Evolutionary conservation across 2,797 vertebrate species (phyloP), one percentile per base, ranked within the genome.

Genomic region (Smutsia temminckii): DNA sequence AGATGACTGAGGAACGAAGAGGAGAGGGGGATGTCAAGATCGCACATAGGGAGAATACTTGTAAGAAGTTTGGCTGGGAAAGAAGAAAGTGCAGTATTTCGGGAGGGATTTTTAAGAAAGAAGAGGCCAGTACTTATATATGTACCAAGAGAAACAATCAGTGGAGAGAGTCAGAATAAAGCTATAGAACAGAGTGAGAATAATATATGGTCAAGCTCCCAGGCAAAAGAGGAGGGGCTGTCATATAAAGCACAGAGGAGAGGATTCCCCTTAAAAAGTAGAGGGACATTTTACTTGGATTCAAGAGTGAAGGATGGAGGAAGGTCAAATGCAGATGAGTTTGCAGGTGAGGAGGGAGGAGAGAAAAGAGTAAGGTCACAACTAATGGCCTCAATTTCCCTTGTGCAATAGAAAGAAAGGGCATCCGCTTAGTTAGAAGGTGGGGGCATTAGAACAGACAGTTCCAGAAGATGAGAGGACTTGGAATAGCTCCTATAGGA

Each of bases 241-340:
- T 66, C 23, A 83, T 25, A 32, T 63, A 84, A 84, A 92, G 11
- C 75, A 87, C 18, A n/a, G 34, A 78, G 77, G 37, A 63, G 64
- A 89, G 32, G 92, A 94, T 64, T 83, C 49, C 64, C 57, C 57
- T 93, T 75, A 46, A 92, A 87, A 2, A 51, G 53, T 13, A 96
- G 20, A 85, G 5, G 20, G 74, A 71, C 11, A 49, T 75, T 84
- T 93, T 66, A 32, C 55, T 72, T 55, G 49, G n/a, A 59, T 46
- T 27, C 18, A 57, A 88, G n/a, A 85, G 14, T 80, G 9, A 71
- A 89, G 57, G 29, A 61, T 27, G 49, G 21, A 87, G 14, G 37
- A 59, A 77, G 85, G 20, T 83, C 46, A 83, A 63, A 77, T 53
- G 18, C 63, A 92, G 23, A n/a, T 69, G 79, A 81, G 8, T 85